These are phyloP conservation scores for Thelaira solivaga DNA, from an alignment of 2,888 invertebrate genomes.

Conservation along the genomic window DNA sequence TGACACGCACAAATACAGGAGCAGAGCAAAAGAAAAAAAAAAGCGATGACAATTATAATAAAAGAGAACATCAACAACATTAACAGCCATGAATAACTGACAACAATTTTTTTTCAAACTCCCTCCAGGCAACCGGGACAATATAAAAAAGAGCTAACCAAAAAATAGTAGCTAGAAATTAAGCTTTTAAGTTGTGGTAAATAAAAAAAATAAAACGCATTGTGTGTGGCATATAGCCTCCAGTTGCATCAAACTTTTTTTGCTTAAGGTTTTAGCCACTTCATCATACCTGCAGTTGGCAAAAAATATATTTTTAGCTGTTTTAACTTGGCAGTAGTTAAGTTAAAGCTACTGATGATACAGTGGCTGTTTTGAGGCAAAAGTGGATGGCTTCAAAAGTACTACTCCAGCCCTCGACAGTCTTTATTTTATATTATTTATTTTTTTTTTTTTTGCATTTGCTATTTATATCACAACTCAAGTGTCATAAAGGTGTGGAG, in stretches of 20 bases:
- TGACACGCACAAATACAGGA: constrained; percentile 34
- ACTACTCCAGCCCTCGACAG: neutral
- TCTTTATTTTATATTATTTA: neutral
- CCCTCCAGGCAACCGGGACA: constrained; percentile 39
- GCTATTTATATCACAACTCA: constrained; percentile 36
- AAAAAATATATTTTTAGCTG: neutral
- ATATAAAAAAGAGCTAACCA: constrained; percentile 38
- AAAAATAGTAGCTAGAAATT: constrained; percentile 53
- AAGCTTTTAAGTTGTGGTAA: constrained; percentile 37
- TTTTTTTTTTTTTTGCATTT: neutral
- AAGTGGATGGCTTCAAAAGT: neutral
- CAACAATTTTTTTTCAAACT: neutral
- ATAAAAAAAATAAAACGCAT: constrained; percentile 5
- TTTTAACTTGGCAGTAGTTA: constrained; percentile 6
- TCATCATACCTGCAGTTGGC: no score
- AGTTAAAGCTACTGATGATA: neutral
- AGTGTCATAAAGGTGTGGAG: constrained; percentile 60
- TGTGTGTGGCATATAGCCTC: constrained; percentile 39
- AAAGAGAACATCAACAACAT: constrained; percentile 18
- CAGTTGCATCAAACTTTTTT: no score
- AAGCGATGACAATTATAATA: constrained; percentile 45
- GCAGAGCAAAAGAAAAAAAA: neutral
- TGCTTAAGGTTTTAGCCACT: no score
- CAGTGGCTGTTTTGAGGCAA: neutral
- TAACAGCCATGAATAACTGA: constrained; percentile 32